Base-by-base conservation (phyloP, 2,797 vertebrate species). In the Pseudochromis fuscus region DNA sequence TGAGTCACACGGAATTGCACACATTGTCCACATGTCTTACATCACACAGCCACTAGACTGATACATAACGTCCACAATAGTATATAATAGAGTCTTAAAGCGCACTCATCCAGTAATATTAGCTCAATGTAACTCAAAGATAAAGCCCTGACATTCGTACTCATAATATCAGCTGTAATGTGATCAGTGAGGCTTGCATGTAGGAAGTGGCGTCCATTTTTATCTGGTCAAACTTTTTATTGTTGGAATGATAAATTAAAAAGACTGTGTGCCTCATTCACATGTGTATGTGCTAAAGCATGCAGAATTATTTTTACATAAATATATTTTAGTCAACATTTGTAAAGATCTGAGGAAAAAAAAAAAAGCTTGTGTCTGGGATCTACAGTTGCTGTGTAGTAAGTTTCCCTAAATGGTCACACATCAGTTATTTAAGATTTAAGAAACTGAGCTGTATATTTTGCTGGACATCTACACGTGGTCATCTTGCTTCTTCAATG, bases 1-100 rank as follows among this genome's bases (percentile, higher is more conserved):
- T 64, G 75, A 87, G 66, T 89, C 82, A 90, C 79, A 67, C 8
- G 27, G 67, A 76, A 42, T 24, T 24, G 62, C 55, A 77, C 68
- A 44, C 46, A 28, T 27, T 46, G 38, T 19, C 44, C 59, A 64
- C 49, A 27, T 13, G 4, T 18, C 33, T 75, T 71, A 81, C 60
- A 77, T 81, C 72, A 81, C 46, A 51, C 59, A 57, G 33, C 61
- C 46, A 42, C 42, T 4, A 62, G 48, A 77, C 59, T 30, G 52
- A 65, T 51, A 45, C 18, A 37, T 28, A 78, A 69, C 62, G 58
- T 56, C 6, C 8, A 57, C 30, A 58, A 59, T 10, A 8, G 31
- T 28, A 44, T 44, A 64, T 27, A 61, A 67, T 21, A 25, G 31
- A 56, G 4, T 30, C 10, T 63, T 44, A 42, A 46, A 72, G 19